Evolutionary conservation across 2,113 vertebrate species (phyloP).

Genomic region (Daubentonia madagascariensis): DNA sequence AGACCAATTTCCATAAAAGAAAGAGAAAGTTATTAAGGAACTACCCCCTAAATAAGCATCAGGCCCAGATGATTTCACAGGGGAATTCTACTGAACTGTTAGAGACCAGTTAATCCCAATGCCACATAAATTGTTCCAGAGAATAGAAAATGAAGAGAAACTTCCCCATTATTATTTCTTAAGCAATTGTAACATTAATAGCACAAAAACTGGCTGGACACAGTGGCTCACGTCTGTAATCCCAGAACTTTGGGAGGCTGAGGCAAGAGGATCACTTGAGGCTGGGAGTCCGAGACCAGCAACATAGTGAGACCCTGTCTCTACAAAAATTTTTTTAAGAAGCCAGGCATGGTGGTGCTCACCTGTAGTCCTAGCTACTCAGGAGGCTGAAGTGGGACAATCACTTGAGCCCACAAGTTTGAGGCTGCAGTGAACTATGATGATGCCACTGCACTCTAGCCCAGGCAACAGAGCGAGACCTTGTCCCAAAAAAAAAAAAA

Average conservation of each 20-base stretch:
- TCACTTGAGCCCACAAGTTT: not conserved
- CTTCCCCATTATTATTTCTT: slow-evolving; percentile 15
- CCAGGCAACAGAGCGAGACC: not conserved
- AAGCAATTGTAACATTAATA: not conserved
- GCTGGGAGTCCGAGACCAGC: not conserved
- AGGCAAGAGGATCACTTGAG: not conserved
- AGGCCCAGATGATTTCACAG: slow-evolving; percentile 4
- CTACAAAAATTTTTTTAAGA: not conserved
- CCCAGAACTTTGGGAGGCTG: not conserved
- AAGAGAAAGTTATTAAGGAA: not conserved
- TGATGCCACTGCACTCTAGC: not conserved
- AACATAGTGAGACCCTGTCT: not conserved
- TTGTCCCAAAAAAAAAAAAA: not conserved
- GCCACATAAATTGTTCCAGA: slow-evolving; percentile 28
- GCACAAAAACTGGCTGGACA: not conserved
- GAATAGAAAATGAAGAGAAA: slow-evolving; percentile 13
- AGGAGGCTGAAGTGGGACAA: not conserved
- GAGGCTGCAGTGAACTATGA: not conserved
- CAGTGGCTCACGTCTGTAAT: not conserved
- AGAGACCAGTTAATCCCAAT: not conserved
- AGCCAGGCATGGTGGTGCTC: not conserved
- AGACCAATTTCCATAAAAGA: not conserved
- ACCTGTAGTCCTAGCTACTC: not conserved
- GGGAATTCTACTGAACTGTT: slow-evolving; percentile 19
- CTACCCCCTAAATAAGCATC: not conserved